A percentile compares a stretch with the other conserved stretches of the same genome.
phyloP scores from a whole-genome alignment of 2,113 vertebrate genomes.

The Mionectes macconnelli region DNA sequence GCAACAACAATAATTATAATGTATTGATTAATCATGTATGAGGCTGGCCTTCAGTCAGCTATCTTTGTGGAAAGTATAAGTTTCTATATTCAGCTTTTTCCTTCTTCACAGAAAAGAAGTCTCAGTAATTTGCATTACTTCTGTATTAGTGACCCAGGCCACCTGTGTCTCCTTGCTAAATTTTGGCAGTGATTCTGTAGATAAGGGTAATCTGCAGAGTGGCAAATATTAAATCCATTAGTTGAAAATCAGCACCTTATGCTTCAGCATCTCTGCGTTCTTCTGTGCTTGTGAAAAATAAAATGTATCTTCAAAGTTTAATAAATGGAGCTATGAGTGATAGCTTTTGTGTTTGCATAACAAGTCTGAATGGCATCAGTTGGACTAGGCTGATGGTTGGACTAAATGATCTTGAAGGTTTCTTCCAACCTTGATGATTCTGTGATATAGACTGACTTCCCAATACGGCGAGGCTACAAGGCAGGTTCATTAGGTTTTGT shows the following conservation, averaged over 20 bases:
- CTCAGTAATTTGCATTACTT: neutral
- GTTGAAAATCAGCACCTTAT: neutral
- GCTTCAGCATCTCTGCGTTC: neutral
- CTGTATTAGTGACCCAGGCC: neutral
- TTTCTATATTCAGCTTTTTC: neutral
- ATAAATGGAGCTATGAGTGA: neutral
- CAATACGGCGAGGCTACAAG: neutral
- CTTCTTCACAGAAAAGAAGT: neutral
- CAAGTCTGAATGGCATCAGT: neutral
- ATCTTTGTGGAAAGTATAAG: neutral
- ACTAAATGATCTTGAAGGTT: neutral
- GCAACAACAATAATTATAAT: neutral
- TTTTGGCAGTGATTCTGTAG: neutral
- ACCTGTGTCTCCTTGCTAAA: neutral
- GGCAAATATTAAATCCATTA: neutral
- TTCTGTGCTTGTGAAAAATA: neutral
- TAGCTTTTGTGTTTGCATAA: neutral
- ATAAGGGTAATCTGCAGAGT: neutral
- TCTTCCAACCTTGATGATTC: neutral
- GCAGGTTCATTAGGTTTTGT: neutral
- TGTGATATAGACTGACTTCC: neutral
- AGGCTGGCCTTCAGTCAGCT: neutral
- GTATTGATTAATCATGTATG: neutral
- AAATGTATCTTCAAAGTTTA: neutral
- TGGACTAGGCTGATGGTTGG: neutral